Percentiles rank a stretch among this genome's conserved stretches.
Evolutionary conservation across 2,888 invertebrate species (phyloP).

Genomic region (Apantesis nais): DNA sequence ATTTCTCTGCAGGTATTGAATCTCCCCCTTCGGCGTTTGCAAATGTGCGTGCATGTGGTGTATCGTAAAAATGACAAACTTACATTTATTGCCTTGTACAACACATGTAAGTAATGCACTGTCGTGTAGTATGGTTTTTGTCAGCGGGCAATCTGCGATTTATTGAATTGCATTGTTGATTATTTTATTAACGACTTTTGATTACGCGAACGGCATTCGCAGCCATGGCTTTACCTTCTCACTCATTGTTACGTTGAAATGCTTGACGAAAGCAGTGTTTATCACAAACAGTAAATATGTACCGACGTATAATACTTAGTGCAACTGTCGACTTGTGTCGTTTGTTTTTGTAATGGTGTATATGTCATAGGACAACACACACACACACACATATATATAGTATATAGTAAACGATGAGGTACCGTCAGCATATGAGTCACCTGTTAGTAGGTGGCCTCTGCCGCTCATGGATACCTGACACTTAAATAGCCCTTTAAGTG

Average conservation of each 20-base stretch:
- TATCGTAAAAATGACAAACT: slow-evolving; percentile 78
- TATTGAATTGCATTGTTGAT: slow-evolving; percentile 76
- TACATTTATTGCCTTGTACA: slow-evolving; percentile 73
- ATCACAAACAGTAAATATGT: slow-evolving; percentile 44
- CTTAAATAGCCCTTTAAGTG: too few species aligned
- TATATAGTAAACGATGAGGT: too few species aligned
- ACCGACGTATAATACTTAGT: slow-evolving; percentile 22
- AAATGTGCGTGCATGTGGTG: slow-evolving; percentile 64
- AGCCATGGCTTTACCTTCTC: slow-evolving; percentile 53
- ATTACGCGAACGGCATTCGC: slow-evolving; percentile 60
- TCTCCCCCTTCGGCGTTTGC: slow-evolving; percentile 62
- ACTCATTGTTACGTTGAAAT: slow-evolving; percentile 54
- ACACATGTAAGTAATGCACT: slow-evolving; percentile 75
- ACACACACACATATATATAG: too few species aligned
- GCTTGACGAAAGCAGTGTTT: slow-evolving; percentile 58
- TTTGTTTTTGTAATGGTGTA: too few species aligned
- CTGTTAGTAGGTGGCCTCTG: background rate
- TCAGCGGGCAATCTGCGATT: slow-evolving; percentile 80
- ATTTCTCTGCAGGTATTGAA: slow-evolving; percentile 67
- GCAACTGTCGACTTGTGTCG: slow-evolving; percentile 15
- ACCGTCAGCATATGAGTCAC: background rate
- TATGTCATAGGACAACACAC: too few species aligned
- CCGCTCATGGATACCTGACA: too few species aligned
- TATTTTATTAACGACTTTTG: slow-evolving; percentile 74
- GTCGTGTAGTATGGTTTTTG: slow-evolving; percentile 74